Conservation (phyloP, 2,888 invertebrate genomes). For the Lissonota sp. region DNA sequence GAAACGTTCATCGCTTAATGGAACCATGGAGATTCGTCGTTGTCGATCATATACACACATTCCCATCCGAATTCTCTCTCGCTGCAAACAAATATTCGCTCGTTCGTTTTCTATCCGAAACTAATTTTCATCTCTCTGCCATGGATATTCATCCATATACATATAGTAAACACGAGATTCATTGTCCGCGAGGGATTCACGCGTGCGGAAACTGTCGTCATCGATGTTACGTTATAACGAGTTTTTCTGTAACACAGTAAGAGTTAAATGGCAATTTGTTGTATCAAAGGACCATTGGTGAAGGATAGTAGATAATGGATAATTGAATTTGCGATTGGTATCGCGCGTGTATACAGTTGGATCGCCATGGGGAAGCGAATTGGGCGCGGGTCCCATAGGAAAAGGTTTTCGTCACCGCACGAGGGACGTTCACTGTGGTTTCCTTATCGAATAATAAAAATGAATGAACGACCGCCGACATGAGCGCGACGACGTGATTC, state of each 20-base stretch:
- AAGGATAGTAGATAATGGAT: slow-evolving; percentile 8
- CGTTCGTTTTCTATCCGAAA: slow-evolving; percentile 20
- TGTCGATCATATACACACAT: background rate
- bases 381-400: slow-evolving; percentile 45
- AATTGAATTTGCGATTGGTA: slow-evolving; percentile 53
- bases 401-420: slow-evolving; percentile 41
- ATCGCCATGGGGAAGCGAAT: background rate
- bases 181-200: slow-evolving; percentile 28
- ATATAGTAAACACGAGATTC: slow-evolving; percentile 23
- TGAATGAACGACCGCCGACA: slow-evolving; percentile 64
- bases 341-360: slow-evolving; percentile 8
- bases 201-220: slow-evolving; percentile 26
- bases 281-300: slow-evolving; percentile 37
- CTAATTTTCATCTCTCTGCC: slow-evolving; percentile 39
- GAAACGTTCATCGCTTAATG: slow-evolving; percentile 44
- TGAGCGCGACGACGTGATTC: slow-evolving; percentile 63
- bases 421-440: slow-evolving; percentile 20
- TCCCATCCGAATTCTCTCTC: background rate
- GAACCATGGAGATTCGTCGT: slow-evolving; percentile 13
- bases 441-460: slow-evolving; percentile 67
- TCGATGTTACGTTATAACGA: slow-evolving; percentile 1
- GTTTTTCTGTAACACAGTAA: background rate
- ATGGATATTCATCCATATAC: slow-evolving; percentile 22
- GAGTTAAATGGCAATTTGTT: slow-evolving; percentile 6
- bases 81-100: slow-evolving; percentile 42